Evolutionary conservation across 2,113 vertebrate species (phyloP), one percentile per base, ranked within the genome.

Genomic region (Diglossa brunneiventris): DNA sequence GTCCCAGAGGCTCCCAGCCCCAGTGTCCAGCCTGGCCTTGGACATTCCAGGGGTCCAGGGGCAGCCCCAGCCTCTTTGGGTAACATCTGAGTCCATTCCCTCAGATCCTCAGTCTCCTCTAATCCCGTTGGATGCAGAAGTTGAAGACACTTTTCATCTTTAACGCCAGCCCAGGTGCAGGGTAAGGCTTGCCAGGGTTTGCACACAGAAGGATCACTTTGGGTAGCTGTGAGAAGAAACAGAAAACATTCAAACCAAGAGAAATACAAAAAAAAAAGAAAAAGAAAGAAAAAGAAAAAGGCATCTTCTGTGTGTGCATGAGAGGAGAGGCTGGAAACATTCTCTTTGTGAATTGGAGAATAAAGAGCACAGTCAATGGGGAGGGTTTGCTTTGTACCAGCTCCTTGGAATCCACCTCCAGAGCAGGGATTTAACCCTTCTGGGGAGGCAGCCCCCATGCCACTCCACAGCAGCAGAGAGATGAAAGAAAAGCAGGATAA

Each of bases 191-290:
- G 24, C 69, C 69, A 31, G 87, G 88, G 63, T 47, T 91, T 77
- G 83, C 50, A 33, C 50, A 23, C 35, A 89, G 31, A 64, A 56
- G 30, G 44, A 89, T 68, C 77, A 63, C 70, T 89, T 87, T 73
- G 77, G 66, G 80, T 31, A 70, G 77, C 80, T 87, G 47, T 33
- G 53, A 85, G 89, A 87, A 82, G 52, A 81, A 92, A 69, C 59
- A 59, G 73, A 85, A 92, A 87, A 77, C 63, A 23, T 78, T 85
- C 55, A 91, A 64, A 82, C 66, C 64, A 24, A 33, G 33, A 78
- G 26, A 64, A 75, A 63, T 22, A 58, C 3, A 15, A 31, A 10
- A 27, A 62, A 61, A 52, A 83, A 28, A 52, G 3, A 24, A 21
- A 81, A 8, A 24, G 3, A 20, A 81, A 53, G 39, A 24, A 39